Evolutionary conservation across 2,113 vertebrate species (phyloP), one percentile per base, ranked within the genome.

Genomic region (Smithornis capensis): DNA sequence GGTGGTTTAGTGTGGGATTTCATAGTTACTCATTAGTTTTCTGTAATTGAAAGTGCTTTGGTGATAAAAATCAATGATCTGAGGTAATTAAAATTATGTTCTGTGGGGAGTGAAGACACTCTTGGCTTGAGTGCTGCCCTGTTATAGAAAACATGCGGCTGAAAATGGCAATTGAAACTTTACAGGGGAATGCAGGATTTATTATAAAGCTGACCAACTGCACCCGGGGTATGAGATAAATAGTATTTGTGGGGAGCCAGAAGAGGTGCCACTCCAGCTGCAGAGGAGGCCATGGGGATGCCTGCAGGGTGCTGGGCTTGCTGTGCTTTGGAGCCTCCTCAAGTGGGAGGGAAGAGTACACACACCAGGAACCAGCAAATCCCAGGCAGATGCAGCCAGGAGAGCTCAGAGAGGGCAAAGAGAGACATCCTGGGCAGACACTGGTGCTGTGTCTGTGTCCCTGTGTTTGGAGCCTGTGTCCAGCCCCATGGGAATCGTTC

Each of bases 31-130:
- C 79, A 47, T 91, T 95, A 80, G 60, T 90, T 96, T 95, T 86
- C 85, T 95, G 79, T 96, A 94, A 88, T 60, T 93, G 82, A 89
- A 93, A 83, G 85, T 77, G 76, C 82, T 90, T 88, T 93, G 56
- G 75, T 93, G 93, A 94, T 97, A 95, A 96, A 91, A 97, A 94
- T 95, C 93, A 95, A 86, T 96, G 94, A 90, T 90, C 71, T 90
- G 93, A 92, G 68, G 67, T 97, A 96, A 96, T 93, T 86, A 67
- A 95, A 92, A 83, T 67, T 2, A 70, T 85, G 63, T 91, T 92
- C 78, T 81, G 60, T 55, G 47, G 29, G 24, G 60, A 71, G 16
- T 73, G 63, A 94, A 95, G 83, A 55, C 63, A 63, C 59, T 90
- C 38, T 44, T 89, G 68, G 68, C 47, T 83, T 62, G 27, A 60